Evolutionary conservation across 2,113 vertebrate genomes (phyloP), one percentile per base, ranked within the genome.

Genomic region (Alosa alosa): DNA sequence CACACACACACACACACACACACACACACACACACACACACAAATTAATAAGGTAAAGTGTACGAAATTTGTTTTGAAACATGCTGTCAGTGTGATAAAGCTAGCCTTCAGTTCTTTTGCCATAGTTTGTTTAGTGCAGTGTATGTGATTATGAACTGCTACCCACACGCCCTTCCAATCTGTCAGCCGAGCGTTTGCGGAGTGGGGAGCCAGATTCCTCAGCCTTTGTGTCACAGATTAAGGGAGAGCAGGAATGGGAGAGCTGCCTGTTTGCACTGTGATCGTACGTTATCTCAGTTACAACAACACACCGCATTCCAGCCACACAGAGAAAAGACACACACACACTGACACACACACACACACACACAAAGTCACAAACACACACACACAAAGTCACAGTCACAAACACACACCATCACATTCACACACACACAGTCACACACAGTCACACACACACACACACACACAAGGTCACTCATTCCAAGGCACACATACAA

Each of bases 201-300:
- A 91, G 88, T 88, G 90, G 84, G 82, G 85, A 88, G 91, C 92
- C 91, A 91, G 93, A 95, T 93, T 92, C 94, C 92, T 91, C 84
- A 92, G 92, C 92, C 89, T 94, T 94, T 93, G 93, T 95, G 94
- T 94, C 91, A 93, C 93, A 94, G 92, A 94, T 93, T 93, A 94
- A 92, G 90, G 91, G 92, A 13, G 93, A 94, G 90, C 93, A 93
- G 93, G 91, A 94, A 91, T 88, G 89, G 88, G 84, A 88, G 91
- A 92, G 91, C 91, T 89, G 90, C 87, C 89, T 93, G 91, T 95
- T 94, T 94, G 93, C 89, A 91, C 89, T 90, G 92, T 83, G 92
- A 92, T 91, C 89, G 90, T 90, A 90, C 86, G 89, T 86, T 60
- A 88, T 91, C 92, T 93, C 91, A 91, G 88, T 93, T 93, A 90